phyloP scores from a whole-genome alignment of 2,113 vertebrate genomes.

The Channa argus region DNA sequence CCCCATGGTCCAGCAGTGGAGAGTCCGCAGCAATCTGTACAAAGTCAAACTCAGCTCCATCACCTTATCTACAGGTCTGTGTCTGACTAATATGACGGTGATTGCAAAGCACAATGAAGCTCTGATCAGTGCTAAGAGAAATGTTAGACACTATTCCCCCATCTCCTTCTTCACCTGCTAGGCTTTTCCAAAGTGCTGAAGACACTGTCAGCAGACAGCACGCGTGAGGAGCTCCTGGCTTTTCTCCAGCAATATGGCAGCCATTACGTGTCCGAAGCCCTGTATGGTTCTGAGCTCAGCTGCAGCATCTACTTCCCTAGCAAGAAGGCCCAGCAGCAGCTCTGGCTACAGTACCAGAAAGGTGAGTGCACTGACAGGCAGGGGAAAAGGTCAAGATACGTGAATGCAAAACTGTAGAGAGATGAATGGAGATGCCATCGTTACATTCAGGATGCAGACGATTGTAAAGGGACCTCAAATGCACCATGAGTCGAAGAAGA shows the following conservation, averaged over 20 bases:
- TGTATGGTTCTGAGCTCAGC: conserved; percentile 96
- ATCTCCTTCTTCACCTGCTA: conserved; percentile 61
- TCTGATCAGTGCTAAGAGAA: no score
- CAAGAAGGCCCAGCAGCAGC: conserved; percentile 98
- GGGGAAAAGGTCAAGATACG: background rate
- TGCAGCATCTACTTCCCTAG: conserved; percentile 98
- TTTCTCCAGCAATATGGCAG: conserved; percentile 94
- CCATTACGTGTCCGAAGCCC: conserved; percentile 94
- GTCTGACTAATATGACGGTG: background rate
- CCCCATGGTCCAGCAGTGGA: conserved; percentile 97
- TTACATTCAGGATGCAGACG: no score
- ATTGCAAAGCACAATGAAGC: background rate
- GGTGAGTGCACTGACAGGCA: conserved; percentile 83
- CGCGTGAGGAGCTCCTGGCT: conserved; percentile 92
- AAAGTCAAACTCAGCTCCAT: conserved; percentile 96
- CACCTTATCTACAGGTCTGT: conserved; percentile 93
- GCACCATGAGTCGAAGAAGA: background rate
- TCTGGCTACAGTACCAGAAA: conserved; percentile 99
- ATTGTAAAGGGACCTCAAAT: background rate
- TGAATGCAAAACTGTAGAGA: background rate
- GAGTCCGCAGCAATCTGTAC: conserved; percentile 96
- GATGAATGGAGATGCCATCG: no score
- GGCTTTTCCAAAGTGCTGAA: conserved; percentile 95
- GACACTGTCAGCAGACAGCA: conserved; percentile 92
- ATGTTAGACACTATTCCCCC: background rate